Percentiles rank a stretch among this genome's conserved stretches.
phyloP scores from a whole-genome alignment of 2,113 vertebrate species.

The Puma concolor region DNA sequence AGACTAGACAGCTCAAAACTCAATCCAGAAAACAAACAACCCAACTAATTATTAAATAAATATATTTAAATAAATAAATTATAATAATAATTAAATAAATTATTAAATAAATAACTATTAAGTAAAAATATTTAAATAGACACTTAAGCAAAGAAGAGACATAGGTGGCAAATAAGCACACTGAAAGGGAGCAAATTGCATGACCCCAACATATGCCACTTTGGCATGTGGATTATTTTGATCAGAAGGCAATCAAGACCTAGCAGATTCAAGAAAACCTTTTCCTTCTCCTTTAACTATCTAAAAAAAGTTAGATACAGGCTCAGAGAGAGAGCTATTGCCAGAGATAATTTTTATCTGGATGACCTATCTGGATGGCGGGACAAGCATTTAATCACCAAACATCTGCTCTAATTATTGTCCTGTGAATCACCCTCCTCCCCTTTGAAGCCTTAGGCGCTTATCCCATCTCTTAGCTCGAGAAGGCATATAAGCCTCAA shows the following conservation, averaged over 20 bases:
- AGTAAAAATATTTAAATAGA: background rate
- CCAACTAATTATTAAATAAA: background rate
- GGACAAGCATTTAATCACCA: background rate
- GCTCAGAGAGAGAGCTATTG: background rate
- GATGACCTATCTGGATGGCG: background rate
- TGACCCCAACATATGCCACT: background rate
- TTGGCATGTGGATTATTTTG: background rate
- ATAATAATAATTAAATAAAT: too few species aligned
- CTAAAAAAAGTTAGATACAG: background rate
- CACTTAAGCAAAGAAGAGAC: background rate
- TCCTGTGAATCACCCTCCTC: background rate
- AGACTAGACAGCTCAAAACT: slow-evolving; percentile 20
- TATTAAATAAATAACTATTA: too few species aligned
- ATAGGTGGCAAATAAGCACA: background rate
- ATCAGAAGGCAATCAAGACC: background rate
- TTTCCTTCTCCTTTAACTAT: background rate
- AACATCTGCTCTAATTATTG: background rate
- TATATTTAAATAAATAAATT: too few species aligned
- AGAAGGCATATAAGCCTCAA: background rate
- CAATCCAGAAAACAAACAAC: background rate
- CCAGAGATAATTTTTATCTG: background rate
- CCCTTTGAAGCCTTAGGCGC: background rate
- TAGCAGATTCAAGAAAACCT: background rate
- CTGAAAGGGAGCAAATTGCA: background rate
- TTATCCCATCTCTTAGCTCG: background rate